Conservation (phyloP, 2,797 vertebrate species). For the Enteromius fasciolatus region DNA sequence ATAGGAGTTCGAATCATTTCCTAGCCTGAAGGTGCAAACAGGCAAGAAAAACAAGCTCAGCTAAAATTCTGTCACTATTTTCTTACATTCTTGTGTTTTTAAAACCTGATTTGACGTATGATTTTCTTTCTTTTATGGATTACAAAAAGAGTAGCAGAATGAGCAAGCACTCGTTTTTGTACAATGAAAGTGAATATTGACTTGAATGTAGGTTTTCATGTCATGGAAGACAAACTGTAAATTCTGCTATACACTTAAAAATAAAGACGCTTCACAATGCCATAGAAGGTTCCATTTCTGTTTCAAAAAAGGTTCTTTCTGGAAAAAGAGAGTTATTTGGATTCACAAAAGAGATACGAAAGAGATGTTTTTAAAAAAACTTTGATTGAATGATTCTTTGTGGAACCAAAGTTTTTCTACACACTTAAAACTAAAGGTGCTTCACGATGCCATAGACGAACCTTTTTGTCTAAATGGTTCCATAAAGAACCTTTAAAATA, state of each 20-base stretch:
- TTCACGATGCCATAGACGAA: too few relatives aligned
- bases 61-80: not conserved
- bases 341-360: too few relatives aligned
- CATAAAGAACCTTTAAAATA: too few relatives aligned
- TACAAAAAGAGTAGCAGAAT: not conserved
- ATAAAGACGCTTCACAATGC: too few relatives aligned
- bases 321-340: too few relatives aligned
- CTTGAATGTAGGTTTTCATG: not conserved
- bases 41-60: not conserved
- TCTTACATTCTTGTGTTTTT: not conserved
- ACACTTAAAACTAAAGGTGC: too few relatives aligned
- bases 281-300: too few relatives aligned
- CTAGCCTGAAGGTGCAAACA: not conserved
- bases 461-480: too few relatives aligned
- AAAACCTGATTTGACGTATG: not conserved
- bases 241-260: not conserved
- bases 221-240: not conserved
- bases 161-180: not conserved
- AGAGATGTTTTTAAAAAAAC: too few relatives aligned
- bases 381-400: too few relatives aligned
- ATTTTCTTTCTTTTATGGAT: not conserved
- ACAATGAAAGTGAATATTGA: not conserved
- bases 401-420: too few relatives aligned
- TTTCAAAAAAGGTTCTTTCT: too few relatives aligned
- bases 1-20: slow-evolving; percentile 3